These are phyloP conservation scores for Tychaedon coryphoeus DNA, from an alignment of 2,113 vertebrate species.

Conservation along the genomic window DNA sequence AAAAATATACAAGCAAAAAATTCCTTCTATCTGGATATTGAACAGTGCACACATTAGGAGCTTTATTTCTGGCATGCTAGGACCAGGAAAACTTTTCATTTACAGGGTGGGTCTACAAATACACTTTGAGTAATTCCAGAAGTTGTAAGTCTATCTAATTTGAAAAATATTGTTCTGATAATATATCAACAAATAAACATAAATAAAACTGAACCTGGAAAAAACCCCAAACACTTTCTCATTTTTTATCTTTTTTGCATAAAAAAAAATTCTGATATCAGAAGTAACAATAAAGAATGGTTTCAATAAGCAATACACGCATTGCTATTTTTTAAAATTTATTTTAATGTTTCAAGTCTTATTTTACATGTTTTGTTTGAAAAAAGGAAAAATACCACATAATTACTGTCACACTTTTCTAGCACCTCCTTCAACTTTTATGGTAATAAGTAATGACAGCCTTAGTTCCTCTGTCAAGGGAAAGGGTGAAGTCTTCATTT, in stretches of 20 bases:
- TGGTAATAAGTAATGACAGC: constrained; percentile 10
- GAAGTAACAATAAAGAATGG: neutral
- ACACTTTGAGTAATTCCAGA: neutral
- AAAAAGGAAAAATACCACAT: neutral
- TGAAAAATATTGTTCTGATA: neutral
- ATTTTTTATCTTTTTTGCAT: neutral
- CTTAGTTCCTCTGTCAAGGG: neutral
- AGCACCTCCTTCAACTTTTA: neutral
- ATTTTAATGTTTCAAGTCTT: neutral
- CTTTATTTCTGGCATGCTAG: neutral
- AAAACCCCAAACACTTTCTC: neutral
- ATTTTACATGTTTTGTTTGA: neutral
- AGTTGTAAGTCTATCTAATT: neutral
- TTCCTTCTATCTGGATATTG: neutral
- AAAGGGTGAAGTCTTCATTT: constrained; percentile 31
- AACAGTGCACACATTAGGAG: neutral
- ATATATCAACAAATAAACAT: neutral
- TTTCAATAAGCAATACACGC: neutral
- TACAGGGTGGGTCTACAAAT: neutral
- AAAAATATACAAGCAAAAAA: neutral
- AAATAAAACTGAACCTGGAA: neutral
- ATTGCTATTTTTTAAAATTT: neutral
- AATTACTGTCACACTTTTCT: neutral
- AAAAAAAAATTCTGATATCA: neutral
- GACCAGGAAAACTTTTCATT: neutral